A percentile compares a stretch with the other conserved stretches of the same genome.
Evolutionary conservation across 2,113 vertebrate species (phyloP).

Genomic region (Syngnathus scovelli): DNA sequence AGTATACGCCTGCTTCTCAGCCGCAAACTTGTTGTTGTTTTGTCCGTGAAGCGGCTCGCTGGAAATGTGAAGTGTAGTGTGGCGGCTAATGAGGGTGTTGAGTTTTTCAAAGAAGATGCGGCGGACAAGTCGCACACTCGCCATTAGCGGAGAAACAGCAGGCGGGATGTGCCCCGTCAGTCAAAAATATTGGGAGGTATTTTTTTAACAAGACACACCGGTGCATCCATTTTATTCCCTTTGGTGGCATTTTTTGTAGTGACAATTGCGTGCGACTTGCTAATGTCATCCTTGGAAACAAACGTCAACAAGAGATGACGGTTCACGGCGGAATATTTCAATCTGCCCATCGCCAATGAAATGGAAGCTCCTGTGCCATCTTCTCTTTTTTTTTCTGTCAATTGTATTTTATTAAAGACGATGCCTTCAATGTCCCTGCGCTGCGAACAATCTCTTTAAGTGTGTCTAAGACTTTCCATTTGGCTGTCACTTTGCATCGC

Average conservation of each 20-base stretch:
- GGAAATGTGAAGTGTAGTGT: slow-evolving; percentile 45
- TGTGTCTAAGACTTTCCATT: slow-evolving; percentile 50
- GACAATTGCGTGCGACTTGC: too few species aligned
- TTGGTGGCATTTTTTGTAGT: background rate
- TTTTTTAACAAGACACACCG: background rate
- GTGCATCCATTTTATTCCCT: background rate
- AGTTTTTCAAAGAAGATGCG: background rate
- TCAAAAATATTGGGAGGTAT: background rate
- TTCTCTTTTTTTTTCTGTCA: background rate
- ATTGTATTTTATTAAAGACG: slow-evolving; percentile 6
- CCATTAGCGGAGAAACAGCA: background rate
- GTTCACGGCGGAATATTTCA: background rate
- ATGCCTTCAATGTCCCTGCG: slow-evolving; percentile 15
- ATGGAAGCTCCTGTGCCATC: background rate
- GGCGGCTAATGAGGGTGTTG: slow-evolving; percentile 29
- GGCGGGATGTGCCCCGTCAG: background rate
- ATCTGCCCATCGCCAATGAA: slow-evolving; percentile 2
- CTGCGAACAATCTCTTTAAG: slow-evolving; percentile 19
- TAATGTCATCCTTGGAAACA: slow-evolving; percentile 5
- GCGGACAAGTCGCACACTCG: background rate
- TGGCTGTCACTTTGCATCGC: slow-evolving; percentile 41
- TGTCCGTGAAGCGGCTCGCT: slow-evolving; percentile 38
- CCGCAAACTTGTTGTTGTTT: slow-evolving; percentile 47
- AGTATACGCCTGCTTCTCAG: slow-evolving; percentile 45
- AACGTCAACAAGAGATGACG: slow-evolving; percentile 8